A percentile compares a stretch with the other conserved stretches of the same genome.
phyloP scores from a whole-genome alignment of 1,140 invertebrate species.

The Orius insidiosus region DNA sequence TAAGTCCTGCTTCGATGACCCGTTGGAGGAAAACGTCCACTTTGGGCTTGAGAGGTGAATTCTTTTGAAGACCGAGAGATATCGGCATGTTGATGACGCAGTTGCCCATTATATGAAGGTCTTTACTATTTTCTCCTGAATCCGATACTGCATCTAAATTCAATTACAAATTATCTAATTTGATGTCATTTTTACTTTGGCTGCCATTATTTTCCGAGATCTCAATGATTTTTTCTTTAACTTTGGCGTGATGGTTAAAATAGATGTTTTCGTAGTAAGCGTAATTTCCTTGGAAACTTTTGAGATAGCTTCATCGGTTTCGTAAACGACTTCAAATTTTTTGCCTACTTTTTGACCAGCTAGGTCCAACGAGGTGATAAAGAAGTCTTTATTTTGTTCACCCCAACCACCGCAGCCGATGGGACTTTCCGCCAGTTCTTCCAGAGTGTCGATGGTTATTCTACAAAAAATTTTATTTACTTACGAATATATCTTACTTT shows the following conservation, averaged over 20 bases:
- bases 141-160: too few species aligned
- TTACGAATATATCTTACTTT: constrained; percentile 29
- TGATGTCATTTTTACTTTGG: too few species aligned
- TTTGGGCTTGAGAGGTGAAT: constrained; percentile 53
- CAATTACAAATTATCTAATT: too few species aligned
- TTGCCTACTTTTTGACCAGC: constrained; percentile 41
- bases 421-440: constrained; percentile 41
- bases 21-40: constrained; percentile 45
- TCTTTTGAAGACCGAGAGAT: constrained; percentile 59
- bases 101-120: constrained; percentile 58
- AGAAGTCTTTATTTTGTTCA: constrained; percentile 46
- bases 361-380: constrained; percentile 44
- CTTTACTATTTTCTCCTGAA: too few species aligned
- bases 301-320: constrained; percentile 21
- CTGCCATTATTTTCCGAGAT: background rate
- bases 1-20: constrained; percentile 53
- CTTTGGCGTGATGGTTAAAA: constrained; percentile 42
- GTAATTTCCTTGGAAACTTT: constrained; percentile 47
- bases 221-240: constrained; percentile 20
- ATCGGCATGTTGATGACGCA: constrained; percentile 65
- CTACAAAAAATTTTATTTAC: constrained; percentile 27
- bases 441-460: constrained; percentile 55
- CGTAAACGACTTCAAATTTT: constrained; percentile 35
- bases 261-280: constrained; percentile 68
- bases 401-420: constrained; percentile 44